phyloP scores from a whole-genome alignment of 2,113 vertebrate species.

The Varanus komodoensis region DNA sequence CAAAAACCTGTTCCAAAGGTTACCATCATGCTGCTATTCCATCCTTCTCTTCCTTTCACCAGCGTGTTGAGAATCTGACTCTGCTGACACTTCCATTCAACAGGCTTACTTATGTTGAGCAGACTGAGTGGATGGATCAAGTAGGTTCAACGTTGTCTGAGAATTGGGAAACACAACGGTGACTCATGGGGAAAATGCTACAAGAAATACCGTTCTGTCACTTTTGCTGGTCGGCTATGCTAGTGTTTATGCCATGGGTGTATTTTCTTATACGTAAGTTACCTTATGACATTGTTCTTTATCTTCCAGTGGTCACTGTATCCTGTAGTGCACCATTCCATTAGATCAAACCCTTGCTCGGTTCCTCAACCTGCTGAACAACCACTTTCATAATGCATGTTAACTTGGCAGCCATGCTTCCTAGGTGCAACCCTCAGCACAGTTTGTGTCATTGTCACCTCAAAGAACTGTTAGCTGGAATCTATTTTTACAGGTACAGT shows the following conservation, averaged over 20 bases:
- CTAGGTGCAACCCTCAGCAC: constrained; percentile 53
- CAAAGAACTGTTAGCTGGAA: background rate
- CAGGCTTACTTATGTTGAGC: background rate
- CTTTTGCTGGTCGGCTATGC: background rate
- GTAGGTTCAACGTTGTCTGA: background rate
- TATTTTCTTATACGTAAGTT: background rate
- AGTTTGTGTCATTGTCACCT: background rate
- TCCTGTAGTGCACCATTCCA: constrained; percentile 26
- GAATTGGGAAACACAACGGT: background rate
- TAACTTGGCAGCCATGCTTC: constrained; percentile 32
- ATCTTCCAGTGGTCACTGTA: constrained; percentile 18
- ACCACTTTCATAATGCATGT: constrained; percentile 33
- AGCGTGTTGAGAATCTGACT: background rate
- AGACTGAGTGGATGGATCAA: background rate
- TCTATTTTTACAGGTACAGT: background rate
- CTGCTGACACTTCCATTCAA: background rate
- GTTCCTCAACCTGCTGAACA: constrained; percentile 52
- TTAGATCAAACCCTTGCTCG: constrained; percentile 44
- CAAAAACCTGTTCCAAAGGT: background rate
- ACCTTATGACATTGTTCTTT: background rate
- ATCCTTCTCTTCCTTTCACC: background rate
- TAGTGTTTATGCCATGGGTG: background rate
- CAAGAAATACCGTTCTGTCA: background rate
- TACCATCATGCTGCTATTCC: no score
- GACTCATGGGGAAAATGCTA: background rate